Conservation (phyloP, 2,888 invertebrate species). For the Hemithea aestivaria region DNA sequence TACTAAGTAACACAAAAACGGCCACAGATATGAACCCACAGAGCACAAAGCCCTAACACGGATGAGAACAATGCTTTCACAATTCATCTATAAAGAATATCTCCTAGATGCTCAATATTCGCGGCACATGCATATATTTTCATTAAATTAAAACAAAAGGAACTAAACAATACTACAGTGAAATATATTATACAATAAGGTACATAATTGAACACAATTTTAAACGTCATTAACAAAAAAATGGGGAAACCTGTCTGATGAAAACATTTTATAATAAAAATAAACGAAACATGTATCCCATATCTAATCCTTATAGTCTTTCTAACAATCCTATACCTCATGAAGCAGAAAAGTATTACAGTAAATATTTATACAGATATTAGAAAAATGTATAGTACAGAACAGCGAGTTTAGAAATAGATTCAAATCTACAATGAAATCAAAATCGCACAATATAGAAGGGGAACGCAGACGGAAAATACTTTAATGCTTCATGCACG, state of each 20-base stretch:
- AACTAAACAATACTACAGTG: slow-evolving; percentile 43
- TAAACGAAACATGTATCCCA: slow-evolving; percentile 60
- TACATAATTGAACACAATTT: slow-evolving; percentile 52
- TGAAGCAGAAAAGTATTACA: slow-evolving; percentile 77
- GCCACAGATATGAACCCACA: slow-evolving; percentile 18
- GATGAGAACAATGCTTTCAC: slow-evolving; percentile 15
- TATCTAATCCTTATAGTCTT: slow-evolving; percentile 67
- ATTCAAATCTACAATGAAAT: slow-evolving; percentile 68
- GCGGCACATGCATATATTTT: slow-evolving; percentile 29
- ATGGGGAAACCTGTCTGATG: slow-evolving; percentile 60
- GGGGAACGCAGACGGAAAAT: slow-evolving; percentile 41
- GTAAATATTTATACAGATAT: slow-evolving; percentile 58
- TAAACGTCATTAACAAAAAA: slow-evolving; percentile 38
- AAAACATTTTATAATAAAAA: slow-evolving; percentile 45
- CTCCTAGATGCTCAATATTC: slow-evolving; percentile 21
- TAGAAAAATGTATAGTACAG: slow-evolving; percentile 60
- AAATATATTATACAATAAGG: slow-evolving; percentile 45
- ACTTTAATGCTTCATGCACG: slow-evolving; percentile 75
- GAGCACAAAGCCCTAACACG: slow-evolving; percentile 6
- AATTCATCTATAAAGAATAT: slow-evolving; percentile 20
- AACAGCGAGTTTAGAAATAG: slow-evolving; percentile 66
- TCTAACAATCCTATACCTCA: slow-evolving; percentile 72
- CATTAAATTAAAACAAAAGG: slow-evolving; percentile 35
- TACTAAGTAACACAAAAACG: slow-evolving; percentile 23
- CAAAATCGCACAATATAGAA: slow-evolving; percentile 39